These are phyloP conservation scores for Apamea epomidion DNA, from an alignment of 2,888 invertebrate species.

Conservation along the genomic window DNA sequence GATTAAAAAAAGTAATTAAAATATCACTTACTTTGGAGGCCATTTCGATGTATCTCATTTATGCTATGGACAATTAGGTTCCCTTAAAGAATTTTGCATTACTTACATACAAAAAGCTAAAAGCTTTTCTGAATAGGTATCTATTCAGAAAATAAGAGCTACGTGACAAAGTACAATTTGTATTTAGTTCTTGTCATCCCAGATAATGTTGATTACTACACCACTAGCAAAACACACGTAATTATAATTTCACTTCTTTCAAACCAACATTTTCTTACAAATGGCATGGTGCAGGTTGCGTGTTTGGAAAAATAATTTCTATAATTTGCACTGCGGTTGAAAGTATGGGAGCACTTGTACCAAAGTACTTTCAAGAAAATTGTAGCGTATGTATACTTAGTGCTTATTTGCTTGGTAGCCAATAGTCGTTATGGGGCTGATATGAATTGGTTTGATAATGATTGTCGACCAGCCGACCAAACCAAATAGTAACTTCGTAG, in stretches of 20 bases:
- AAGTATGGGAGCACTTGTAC: conserved; percentile 39
- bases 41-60: not conserved
- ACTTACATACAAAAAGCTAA: too few species aligned
- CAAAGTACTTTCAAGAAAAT: conserved; percentile 57
- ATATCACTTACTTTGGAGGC: too few species aligned
- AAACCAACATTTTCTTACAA: conserved; percentile 44
- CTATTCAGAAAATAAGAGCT: not conserved
- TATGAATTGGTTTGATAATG: not conserved
- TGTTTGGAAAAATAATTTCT: conserved; percentile 64
- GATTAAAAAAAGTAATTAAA: too few species aligned
- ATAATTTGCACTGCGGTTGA: conserved; percentile 56
- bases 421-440: conserved; percentile 9
- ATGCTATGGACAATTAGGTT: not conserved
- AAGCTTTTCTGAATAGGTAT: too few species aligned
- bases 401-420: conserved; percentile 32
- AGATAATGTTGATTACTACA: conserved; percentile 38
- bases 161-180: not conserved
- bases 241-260: conserved; percentile 58
- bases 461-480: not conserved
- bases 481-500: too few species aligned
- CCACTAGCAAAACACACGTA: conserved; percentile 22
- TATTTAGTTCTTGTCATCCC: not conserved
- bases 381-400: conserved; percentile 33
- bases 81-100: not conserved
- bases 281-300: conserved; percentile 45